These are phyloP conservation scores for Dysidea cf. avara DNA, from an alignment of 37 sponge, comb jelly and placozoan species.

Conservation along the genomic window DNA sequence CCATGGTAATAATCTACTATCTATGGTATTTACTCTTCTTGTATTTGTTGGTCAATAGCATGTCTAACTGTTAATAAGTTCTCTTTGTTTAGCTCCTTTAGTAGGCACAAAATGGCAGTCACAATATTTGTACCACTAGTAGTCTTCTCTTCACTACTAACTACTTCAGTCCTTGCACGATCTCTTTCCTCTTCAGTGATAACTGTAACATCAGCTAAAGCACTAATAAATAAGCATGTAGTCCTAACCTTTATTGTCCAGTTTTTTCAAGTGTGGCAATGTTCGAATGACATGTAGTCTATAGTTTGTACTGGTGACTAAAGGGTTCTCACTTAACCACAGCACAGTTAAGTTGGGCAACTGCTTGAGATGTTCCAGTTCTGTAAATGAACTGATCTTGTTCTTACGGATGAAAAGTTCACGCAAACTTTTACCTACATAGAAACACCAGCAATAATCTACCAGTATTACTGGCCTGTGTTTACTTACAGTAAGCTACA, in stretches of 20 bases:
- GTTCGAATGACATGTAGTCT: conserved; percentile 21
- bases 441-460: neutral
- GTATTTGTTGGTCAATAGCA: too few relatives aligned
- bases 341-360: conserved; percentile 38
- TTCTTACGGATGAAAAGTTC: conserved; percentile 67
- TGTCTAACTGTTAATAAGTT: too few relatives aligned
- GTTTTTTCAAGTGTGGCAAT: conserved; percentile 49
- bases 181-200: too few relatives aligned
- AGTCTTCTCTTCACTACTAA: too few relatives aligned
- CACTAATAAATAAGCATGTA: too few relatives aligned
- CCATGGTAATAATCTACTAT: too few relatives aligned
- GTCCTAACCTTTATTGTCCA: conserved; percentile 56
- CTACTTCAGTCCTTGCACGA: too few relatives aligned
- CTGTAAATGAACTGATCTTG: conserved; percentile 33
- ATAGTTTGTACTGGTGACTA: conserved; percentile 36
- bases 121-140: too few relatives aligned
- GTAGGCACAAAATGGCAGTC: too few relatives aligned
- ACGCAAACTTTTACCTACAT: conserved; percentile 43
- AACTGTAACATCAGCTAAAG: too few relatives aligned
- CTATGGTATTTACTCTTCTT: too few relatives aligned
- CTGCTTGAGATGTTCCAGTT: conserved; percentile 36
- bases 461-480: neutral
- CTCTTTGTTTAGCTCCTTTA: too few relatives aligned
- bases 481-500: conserved; percentile 41
- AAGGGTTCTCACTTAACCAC: conserved; percentile 78